These are phyloP conservation scores for Scatophagus argus DNA, from an alignment of 2,113 vertebrate genomes.

Conservation along the genomic window DNA sequence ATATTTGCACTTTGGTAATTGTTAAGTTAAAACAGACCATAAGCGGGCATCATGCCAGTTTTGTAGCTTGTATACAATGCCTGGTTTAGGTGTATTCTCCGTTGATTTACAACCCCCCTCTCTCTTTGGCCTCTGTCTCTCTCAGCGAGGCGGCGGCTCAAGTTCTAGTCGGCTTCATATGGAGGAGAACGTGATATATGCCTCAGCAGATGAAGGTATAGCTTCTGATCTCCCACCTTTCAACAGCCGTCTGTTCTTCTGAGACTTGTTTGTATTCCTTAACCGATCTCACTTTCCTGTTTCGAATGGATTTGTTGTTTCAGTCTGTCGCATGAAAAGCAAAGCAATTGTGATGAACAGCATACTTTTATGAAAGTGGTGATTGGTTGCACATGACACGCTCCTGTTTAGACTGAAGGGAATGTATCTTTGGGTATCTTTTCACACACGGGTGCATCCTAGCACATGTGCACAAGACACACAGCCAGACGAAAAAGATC, in stretches of 20 bases:
- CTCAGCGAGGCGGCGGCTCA: slow-evolving; percentile 56
- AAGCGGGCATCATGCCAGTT: background rate
- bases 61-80: background rate
- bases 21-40: background rate
- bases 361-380: background rate
- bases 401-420: background rate
- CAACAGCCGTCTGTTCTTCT: background rate
- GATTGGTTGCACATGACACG: too few relatives aligned
- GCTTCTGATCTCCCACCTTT: background rate
- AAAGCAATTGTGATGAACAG: background rate
- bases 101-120: background rate
- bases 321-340: background rate
- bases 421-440: background rate
- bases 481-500: too few relatives aligned
- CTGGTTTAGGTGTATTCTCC: background rate
- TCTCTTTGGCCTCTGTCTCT: background rate
- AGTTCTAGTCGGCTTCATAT: slow-evolving; percentile 78
- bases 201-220: slow-evolving; percentile 87
- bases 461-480: too few relatives aligned
- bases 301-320: background rate
- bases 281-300: background rate
- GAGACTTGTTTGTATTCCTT: too few relatives aligned
- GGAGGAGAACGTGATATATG: slow-evolving; percentile 94
- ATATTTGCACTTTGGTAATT: background rate
- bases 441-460: too few relatives aligned